Conservation (phyloP, 1,140 invertebrate species). For the Cryptotermes secundus region DNA sequence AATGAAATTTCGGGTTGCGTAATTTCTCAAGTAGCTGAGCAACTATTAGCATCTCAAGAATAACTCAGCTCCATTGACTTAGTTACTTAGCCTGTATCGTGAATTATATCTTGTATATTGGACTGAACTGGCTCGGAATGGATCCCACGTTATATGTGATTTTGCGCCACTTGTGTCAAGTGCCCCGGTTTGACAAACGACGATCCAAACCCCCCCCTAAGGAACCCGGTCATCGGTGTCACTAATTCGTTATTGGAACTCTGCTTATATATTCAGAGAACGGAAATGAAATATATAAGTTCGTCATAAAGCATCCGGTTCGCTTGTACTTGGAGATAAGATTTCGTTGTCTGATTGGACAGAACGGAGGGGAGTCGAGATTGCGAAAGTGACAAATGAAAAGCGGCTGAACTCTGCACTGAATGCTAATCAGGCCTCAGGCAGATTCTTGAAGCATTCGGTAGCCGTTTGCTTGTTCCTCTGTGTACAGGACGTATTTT, state of each 20-base stretch:
- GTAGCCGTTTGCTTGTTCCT: not conserved
- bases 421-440: not conserved
- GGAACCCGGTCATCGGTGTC: not conserved
- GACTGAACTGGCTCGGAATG: too few species aligned
- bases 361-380: not conserved
- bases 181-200: too few species aligned
- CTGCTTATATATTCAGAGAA: not conserved
- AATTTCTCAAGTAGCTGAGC: too few species aligned
- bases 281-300: not conserved
- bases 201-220: too few species aligned
- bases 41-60: too few species aligned
- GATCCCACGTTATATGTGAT: too few species aligned
- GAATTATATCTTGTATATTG: too few species aligned
- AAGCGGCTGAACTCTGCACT: not conserved
- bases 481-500: too few species aligned
- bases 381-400: not conserved
- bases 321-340: not conserved
- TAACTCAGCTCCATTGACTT: too few species aligned
- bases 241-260: not conserved
- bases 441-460: not conserved
- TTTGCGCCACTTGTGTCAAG: too few species aligned
- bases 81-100: too few species aligned
- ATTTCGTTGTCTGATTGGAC: constrained; percentile 6
- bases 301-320: not conserved
- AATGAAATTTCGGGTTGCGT: too few species aligned